phyloP scores from a whole-genome alignment of 2,888 invertebrate species.

The Bhutanitis thaidina region DNA sequence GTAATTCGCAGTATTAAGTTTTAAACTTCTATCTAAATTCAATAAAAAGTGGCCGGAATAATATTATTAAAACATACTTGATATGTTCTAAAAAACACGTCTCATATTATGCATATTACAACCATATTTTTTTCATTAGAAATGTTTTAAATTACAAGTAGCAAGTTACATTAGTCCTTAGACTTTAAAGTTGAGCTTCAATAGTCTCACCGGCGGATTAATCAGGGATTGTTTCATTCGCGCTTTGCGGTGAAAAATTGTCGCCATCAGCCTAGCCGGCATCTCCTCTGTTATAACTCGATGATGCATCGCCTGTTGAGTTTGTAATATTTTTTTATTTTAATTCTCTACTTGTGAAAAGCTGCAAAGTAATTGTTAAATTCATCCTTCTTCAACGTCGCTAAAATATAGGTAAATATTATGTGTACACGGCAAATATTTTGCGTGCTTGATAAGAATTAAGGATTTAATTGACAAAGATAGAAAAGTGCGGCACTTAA shows the following conservation, averaged over 20 bases:
- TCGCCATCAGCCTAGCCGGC: conserved; percentile 62
- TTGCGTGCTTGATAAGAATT: too few relatives aligned
- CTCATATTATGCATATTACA: too few relatives aligned
- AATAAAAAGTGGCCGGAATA: too few relatives aligned
- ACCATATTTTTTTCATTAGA: too few relatives aligned
- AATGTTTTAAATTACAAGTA: background rate
- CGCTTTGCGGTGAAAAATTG: conserved; percentile 70
- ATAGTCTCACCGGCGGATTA: conserved; percentile 71
- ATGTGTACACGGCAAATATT: too few relatives aligned
- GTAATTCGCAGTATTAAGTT: too few relatives aligned
- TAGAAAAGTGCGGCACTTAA: too few relatives aligned
- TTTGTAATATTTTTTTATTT: conserved; percentile 28
- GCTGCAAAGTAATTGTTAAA: conserved; percentile 7
- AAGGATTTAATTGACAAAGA: too few relatives aligned
- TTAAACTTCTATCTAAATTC: too few relatives aligned
- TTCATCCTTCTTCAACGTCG: background rate
- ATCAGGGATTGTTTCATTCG: conserved; percentile 70
- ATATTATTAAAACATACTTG: too few relatives aligned
- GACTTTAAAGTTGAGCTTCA: conserved; percentile 45
- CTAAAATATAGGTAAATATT: background rate
- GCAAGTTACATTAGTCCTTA: conserved; percentile 36
- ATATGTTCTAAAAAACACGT: too few relatives aligned
- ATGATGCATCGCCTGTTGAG: conserved; percentile 59
- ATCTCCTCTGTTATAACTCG: conserved; percentile 48
- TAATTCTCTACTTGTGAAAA: conserved; percentile 4